A percentile compares a stretch with the other conserved stretches of the same genome.
These are phyloP conservation scores for Chiloscyllium plagiosum DNA, from an alignment of 2,113 vertebrate species.

Conservation along the genomic window DNA sequence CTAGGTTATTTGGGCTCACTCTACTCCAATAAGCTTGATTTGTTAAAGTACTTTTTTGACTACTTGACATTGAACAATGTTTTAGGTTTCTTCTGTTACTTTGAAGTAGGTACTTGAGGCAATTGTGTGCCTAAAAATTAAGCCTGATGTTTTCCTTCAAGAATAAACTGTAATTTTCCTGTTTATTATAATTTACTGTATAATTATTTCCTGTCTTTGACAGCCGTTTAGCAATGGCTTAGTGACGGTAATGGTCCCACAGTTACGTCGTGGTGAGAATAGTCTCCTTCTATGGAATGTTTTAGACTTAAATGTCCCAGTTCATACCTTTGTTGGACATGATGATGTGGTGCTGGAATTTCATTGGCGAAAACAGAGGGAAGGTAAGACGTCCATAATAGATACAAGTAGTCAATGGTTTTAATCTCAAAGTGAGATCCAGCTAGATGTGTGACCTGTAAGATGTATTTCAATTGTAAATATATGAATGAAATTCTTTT, in stretches of 20 bases:
- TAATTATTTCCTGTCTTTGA: neutral
- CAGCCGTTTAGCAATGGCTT: slow-evolving; percentile 91
- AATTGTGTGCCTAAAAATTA: neutral
- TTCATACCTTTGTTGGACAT: slow-evolving; percentile 93
- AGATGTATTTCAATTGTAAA: neutral
- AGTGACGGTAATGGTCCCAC: slow-evolving; percentile 97
- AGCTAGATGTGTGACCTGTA: neutral
- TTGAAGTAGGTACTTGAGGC: neutral
- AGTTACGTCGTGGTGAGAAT: slow-evolving; percentile 82
- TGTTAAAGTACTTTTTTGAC: neutral
- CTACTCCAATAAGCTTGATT: neutral
- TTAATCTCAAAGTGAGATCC: neutral
- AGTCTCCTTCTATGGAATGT: slow-evolving; percentile 90
- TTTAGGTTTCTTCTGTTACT: neutral
- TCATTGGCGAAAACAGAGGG: slow-evolving; percentile 93
- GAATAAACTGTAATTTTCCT: neutral
- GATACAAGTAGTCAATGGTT: neutral
- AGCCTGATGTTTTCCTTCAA: neutral
- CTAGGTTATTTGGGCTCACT: neutral
- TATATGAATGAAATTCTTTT: neutral
- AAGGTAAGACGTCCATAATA: slow-evolving; percentile 66
- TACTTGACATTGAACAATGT: neutral
- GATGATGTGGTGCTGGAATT: slow-evolving; percentile 96
- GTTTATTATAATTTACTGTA: neutral
- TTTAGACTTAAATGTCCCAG: slow-evolving; percentile 82